Evolutionary conservation across 2,113 vertebrate species (phyloP).

Genomic region (Pseudorasbora parva): DNA sequence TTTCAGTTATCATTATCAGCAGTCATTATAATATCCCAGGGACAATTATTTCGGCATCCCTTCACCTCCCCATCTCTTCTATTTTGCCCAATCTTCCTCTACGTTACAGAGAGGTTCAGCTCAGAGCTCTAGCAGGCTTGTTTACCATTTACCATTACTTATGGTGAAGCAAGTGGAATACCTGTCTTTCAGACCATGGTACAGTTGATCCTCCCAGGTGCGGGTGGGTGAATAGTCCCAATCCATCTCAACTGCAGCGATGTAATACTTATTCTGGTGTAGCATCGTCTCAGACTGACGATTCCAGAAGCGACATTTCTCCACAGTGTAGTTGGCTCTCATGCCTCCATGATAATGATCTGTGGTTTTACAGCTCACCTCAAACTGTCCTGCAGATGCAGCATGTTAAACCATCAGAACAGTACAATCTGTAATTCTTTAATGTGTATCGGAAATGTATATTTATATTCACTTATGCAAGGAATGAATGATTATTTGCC

Average conservation of each 20-base stretch:
- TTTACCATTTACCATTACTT: too few relatives aligned
- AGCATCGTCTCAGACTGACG: slow-evolving; percentile 66
- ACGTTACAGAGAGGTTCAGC: too few relatives aligned
- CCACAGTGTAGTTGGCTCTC: slow-evolving; percentile 87
- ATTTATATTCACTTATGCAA: background rate
- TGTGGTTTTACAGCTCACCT: slow-evolving; percentile 85
- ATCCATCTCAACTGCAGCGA: slow-evolving; percentile 88
- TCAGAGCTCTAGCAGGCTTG: too few relatives aligned
- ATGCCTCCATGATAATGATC: slow-evolving; percentile 87
- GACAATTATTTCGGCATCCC: too few relatives aligned
- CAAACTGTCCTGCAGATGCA: slow-evolving; percentile 82
- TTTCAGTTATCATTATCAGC: too few relatives aligned
- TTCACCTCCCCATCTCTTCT: too few relatives aligned
- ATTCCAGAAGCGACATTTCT: slow-evolving; percentile 71
- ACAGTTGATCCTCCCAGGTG: slow-evolving; percentile 85
- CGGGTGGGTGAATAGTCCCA: slow-evolving; percentile 93
- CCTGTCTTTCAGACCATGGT: slow-evolving; percentile 78
- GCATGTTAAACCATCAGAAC: background rate
- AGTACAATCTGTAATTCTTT: too few relatives aligned
- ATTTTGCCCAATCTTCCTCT: too few relatives aligned
- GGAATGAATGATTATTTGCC: background rate
- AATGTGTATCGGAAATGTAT: background rate
- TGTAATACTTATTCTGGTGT: slow-evolving; percentile 82
- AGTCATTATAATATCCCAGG: too few relatives aligned
- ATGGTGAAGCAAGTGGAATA: slow-evolving; percentile 60